Base-by-base conservation (phyloP, 2,113 vertebrate species). In the Caloenas nicobarica region DNA sequence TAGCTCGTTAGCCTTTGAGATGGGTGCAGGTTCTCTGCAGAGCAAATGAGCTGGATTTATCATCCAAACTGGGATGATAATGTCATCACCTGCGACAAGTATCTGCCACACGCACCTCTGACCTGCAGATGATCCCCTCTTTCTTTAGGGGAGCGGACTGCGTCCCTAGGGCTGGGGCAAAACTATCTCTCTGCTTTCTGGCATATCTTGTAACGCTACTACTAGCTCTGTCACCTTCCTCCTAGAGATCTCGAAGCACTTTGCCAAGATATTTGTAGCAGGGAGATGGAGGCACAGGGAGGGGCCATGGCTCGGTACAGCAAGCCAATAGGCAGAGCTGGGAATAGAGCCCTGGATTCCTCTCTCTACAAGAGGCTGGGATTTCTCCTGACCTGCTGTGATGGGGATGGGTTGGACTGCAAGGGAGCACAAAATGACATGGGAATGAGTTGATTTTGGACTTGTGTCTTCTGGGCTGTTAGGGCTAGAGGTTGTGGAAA, bases 221-320 rank as follows among this genome's bases (percentile, higher is more conserved):
- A 1, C 54, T 82, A 33, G 44, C 83, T 94, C 92, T 95, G 70
- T 92, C 91, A 76, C 62, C 70, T 87, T 96, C 88, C 92, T 96
- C 88, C 83, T 91, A 61, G 86, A 83, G 86, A 93, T 96, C 93
- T 95, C 70, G 46, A 96, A 97, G 93, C 96, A 96, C 96, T 96
- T 96, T 96, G 95, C 93, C 80, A 91, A 72, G 90, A 44, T 81
- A 25, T 4, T 95, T 91, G 64, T 64, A 61, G 40, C 61, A 84
- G 92, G 86, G 82, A 92, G 91, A 81, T 94, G 86, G 93, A 86
- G 94, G 88, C 88, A 86, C 77, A 89, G 83, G 83, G 77, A 96
- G 61, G 90, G 96, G 88, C 77, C 77, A 50, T 95, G 95, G 95
- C 92, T 96, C 83, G 92, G 96, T 95, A 96, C 95, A 96, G 96